Conservation (phyloP, 2,113 vertebrate genomes). For the Phrynosoma platyrhinos region DNA sequence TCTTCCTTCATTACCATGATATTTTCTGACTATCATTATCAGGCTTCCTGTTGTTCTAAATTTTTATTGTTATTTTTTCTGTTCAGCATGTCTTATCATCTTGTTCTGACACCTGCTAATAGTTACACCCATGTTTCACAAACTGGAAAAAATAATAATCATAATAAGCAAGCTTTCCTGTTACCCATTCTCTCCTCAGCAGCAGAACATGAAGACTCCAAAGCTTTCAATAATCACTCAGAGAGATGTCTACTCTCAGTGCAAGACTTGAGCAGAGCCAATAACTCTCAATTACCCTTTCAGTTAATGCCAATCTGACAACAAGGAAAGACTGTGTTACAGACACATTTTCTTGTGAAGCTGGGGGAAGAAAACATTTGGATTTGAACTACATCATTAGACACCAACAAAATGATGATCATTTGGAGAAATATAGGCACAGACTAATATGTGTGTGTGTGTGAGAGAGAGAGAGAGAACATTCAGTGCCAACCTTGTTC, state of each 20-base stretch:
- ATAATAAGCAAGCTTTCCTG: constrained; percentile 11
- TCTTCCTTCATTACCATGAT: constrained; percentile 8
- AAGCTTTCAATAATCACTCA: not conserved
- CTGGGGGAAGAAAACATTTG: not conserved
- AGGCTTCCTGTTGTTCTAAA: not conserved
- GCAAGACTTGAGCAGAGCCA: not conserved
- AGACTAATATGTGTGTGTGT: not conserved
- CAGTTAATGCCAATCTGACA: not conserved
- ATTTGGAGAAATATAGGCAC: not conserved
- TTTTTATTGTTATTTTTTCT: constrained; percentile 26
- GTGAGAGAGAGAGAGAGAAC: no score
- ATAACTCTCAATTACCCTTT: not conserved
- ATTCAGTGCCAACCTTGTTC: not conserved
- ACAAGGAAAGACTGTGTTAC: not conserved
- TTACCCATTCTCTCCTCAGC: not conserved
- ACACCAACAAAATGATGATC: not conserved
- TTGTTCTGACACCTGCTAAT: constrained; percentile 17
- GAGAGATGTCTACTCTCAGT: not conserved
- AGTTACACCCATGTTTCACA: constrained; percentile 20
- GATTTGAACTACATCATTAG: not conserved
- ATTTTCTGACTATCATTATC: constrained; percentile 33
- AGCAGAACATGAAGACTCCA: not conserved
- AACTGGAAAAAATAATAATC: not conserved
- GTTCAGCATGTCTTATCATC: constrained; percentile 44
- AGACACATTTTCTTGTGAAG: not conserved